phyloP scores from a whole-genome alignment of 1,140 invertebrate genomes.

The Macrotrachela quadricornifera region DNA sequence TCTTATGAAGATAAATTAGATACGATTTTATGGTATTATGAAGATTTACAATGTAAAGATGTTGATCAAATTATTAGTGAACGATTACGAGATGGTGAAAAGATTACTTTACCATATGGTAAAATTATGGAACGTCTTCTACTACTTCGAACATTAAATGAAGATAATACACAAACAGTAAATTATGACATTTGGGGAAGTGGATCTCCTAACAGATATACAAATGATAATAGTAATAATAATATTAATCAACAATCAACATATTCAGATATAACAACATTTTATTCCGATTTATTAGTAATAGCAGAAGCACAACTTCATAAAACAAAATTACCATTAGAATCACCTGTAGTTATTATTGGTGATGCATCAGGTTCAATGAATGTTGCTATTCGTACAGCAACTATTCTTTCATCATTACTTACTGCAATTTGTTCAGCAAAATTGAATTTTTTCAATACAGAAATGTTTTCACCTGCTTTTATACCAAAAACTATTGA shows the following conservation, averaged over 20 bases:
- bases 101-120: conserved; percentile 18
- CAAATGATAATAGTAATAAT: too few relatives aligned
- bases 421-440: conserved; percentile 21
- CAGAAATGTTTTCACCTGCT: conserved; percentile 13
- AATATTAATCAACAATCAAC: background rate
- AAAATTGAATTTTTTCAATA: conserved; percentile 23
- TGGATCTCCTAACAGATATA: too few relatives aligned
- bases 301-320: conserved; percentile 17
- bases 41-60: conserved; percentile 18
- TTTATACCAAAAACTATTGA: conserved; percentile 17
- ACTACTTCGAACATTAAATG: conserved; percentile 14
- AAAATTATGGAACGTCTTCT: conserved; percentile 24
- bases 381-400: conserved; percentile 23
- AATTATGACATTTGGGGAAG: too few relatives aligned
- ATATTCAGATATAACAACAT: conserved; percentile 12
- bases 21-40: conserved; percentile 24
- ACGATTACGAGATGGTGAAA: conserved; percentile 13
- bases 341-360: conserved; percentile 21
- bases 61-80: conserved; percentile 16
- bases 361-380: conserved; percentile 25
- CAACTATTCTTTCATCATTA: conserved; percentile 23
- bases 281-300: conserved; percentile 13
- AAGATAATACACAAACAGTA: conserved; percentile 4
- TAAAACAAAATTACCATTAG: conserved; percentile 16
- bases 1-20: conserved; percentile 16